Percentiles rank a stretch among this genome's conserved stretches.
Evolutionary conservation across 30 jellyfish, hydroid and myxozoan species (phyloP).

Genomic region (Aurelia coerulea): DNA sequence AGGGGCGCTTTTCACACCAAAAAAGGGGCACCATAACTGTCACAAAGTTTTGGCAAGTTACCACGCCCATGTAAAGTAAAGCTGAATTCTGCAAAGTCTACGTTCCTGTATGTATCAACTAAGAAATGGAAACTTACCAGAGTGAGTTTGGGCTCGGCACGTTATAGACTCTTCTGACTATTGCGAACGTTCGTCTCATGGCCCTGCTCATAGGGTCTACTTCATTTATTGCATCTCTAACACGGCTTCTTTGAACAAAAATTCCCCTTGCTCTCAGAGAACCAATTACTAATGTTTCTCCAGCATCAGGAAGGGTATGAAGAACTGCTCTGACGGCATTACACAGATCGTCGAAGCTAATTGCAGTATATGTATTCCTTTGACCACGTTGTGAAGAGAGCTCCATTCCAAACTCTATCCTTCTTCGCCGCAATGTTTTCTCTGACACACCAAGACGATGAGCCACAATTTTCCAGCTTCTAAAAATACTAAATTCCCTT

Average conservation of each 20-base stretch:
- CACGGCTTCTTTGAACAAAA: conserved; percentile 18
- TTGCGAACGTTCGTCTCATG: conserved; percentile 34
- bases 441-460: conserved; percentile 23
- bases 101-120: not conserved
- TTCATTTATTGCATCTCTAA: conserved; percentile 37
- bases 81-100: not conserved
- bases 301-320: conserved; percentile 3
- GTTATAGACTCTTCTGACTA: conserved; percentile 30
- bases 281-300: conserved; percentile 38
- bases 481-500: conserved; percentile 5
- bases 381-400: conserved; percentile 9
- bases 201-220: conserved; percentile 53
- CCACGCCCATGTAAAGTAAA: no score
- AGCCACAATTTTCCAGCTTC: conserved; percentile 36
- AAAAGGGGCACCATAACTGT: no score
- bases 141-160: conserved; percentile 37
- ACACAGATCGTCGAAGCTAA: not conserved
- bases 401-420: conserved; percentile 41
- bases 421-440: conserved; percentile 39
- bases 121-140: not conserved
- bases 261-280: conserved; percentile 47
- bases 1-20: no score
- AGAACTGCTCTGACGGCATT: not conserved
- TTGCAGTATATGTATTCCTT: conserved; percentile 7
- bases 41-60: no score